Evolutionary conservation across 2,797 vertebrate genomes (phyloP).

Genomic region (Chiloscyllium punctatum): DNA sequence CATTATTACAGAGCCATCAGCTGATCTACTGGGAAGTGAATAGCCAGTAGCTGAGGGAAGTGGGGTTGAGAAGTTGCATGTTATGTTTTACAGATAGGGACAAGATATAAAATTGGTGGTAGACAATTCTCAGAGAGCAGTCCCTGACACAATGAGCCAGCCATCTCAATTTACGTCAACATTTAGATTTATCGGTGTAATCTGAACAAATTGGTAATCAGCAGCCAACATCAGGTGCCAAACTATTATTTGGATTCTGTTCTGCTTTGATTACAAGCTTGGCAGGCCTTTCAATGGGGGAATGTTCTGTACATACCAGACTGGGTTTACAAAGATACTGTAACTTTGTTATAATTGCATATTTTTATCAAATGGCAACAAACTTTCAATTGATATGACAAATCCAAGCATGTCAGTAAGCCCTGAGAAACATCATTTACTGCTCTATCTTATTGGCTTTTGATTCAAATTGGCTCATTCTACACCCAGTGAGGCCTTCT

Average conservation of each 20-base stretch:
- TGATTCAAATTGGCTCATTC: conserved; percentile 15
- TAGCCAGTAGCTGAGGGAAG: neutral
- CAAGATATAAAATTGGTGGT: neutral
- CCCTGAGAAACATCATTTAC: conserved; percentile 19
- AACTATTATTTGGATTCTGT: conserved; percentile 20
- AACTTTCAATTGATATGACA: conserved; percentile 11
- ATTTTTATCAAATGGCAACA: conserved; percentile 28
- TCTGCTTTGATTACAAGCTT: conserved; percentile 29
- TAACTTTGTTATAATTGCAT: conserved; percentile 34
- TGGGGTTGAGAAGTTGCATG: neutral
- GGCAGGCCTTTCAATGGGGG: neutral
- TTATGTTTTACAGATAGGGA: neutral
- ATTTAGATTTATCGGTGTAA: neutral
- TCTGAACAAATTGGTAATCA: neutral
- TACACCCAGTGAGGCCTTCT: conserved; percentile 1
- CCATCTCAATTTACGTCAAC: neutral
- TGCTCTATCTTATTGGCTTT: conserved; percentile 35
- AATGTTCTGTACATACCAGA: neutral
- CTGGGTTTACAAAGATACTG: neutral
- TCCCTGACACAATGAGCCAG: neutral
- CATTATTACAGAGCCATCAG: no score
- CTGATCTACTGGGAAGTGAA: no score
- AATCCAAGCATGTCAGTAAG: conserved; percentile 21
- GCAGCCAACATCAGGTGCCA: neutral
- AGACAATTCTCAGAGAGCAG: neutral